Percentiles rank a stretch among this genome's conserved stretches.
Evolutionary conservation across 1,140 invertebrate genomes (phyloP).

Genomic region (Temnothorax longispinosus): DNA sequence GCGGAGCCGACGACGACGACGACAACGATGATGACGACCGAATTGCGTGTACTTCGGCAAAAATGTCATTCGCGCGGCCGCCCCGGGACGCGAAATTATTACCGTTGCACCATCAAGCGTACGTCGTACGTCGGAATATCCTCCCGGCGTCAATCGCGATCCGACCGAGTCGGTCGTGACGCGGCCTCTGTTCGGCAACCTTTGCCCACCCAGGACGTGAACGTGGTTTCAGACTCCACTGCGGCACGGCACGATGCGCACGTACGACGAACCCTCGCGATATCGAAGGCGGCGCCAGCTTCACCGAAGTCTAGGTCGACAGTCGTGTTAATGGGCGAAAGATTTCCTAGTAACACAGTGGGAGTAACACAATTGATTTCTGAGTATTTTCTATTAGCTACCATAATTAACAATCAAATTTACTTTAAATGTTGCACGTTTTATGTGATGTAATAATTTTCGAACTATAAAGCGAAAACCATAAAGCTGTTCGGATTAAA

Average conservation of each 20-base stretch:
- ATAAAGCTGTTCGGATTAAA: neutral
- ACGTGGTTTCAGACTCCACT: slow-evolving; percentile 53
- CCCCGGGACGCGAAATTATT: slow-evolving; percentile 39
- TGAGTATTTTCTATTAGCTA: slow-evolving; percentile 29
- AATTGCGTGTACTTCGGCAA: neutral
- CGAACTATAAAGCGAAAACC: neutral
- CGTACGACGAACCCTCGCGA: slow-evolving; percentile 40
- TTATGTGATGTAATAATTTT: neutral
- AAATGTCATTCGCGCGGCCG: slow-evolving; percentile 12
- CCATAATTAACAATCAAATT: neutral
- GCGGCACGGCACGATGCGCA: slow-evolving; percentile 10
- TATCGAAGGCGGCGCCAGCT: slow-evolving; percentile 53
- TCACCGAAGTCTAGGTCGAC: slow-evolving; percentile 37
- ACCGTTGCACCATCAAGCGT: slow-evolving; percentile 8
- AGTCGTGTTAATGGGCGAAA: slow-evolving; percentile 54
- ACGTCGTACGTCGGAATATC: neutral
- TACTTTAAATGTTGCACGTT: neutral
- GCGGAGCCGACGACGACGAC: neutral
- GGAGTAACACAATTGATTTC: slow-evolving; percentile 30
- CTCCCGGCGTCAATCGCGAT: slow-evolving; percentile 27
- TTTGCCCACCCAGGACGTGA: slow-evolving; percentile 65
- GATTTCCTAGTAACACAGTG: neutral
- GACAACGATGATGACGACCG: neutral
- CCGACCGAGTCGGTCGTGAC: slow-evolving; percentile 48
- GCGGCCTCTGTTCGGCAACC: slow-evolving; percentile 59